Conservation (phyloP, 2,888 invertebrate species). For the Lasioglossum oenotherae region DNA sequence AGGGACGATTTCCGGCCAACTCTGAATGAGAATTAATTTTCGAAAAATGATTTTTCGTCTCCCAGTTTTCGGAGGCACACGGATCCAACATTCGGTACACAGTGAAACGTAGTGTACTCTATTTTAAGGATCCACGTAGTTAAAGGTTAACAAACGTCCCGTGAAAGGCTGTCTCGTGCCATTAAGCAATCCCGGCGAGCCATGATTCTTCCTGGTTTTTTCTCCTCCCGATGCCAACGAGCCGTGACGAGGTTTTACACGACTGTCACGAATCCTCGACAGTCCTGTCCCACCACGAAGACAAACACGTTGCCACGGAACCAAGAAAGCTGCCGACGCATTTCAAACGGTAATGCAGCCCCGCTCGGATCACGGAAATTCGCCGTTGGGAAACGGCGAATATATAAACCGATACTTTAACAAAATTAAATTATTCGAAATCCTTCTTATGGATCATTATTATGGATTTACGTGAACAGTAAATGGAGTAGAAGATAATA, state of each 20-base stretch:
- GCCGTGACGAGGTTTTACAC: constrained; percentile 18
- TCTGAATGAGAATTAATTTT: no score
- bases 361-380: constrained; percentile 59
- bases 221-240: background rate
- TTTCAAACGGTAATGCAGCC: constrained; percentile 58
- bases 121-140: background rate
- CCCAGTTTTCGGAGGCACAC: no score
- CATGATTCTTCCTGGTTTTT: background rate
- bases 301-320: constrained; percentile 57
- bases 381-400: constrained; percentile 31
- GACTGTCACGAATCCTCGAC: constrained; percentile 30
- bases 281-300: constrained; percentile 34
- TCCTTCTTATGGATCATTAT: background rate
- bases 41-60: no score
- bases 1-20: no score
- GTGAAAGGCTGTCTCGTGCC: background rate
- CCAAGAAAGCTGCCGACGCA: constrained; percentile 72
- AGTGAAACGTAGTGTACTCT: no score
- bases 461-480: no score
- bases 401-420: background rate
- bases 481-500: no score
- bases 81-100: no score
- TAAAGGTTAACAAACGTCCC: background rate
- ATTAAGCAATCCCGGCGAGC: background rate
- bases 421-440: background rate